Base-by-base conservation (phyloP, 2,888 invertebrate genomes). In the Ormyrus labotus region DNA sequence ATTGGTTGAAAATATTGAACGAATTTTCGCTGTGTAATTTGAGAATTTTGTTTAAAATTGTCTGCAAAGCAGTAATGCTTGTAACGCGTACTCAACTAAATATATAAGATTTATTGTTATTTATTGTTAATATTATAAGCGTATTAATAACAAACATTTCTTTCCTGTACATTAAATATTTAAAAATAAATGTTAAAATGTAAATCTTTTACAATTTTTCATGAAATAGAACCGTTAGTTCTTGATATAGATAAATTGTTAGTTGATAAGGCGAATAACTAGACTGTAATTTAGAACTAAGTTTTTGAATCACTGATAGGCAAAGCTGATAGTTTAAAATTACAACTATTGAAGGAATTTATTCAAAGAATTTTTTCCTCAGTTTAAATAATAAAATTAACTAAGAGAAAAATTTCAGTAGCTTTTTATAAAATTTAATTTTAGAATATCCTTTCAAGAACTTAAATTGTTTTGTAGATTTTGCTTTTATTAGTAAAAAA, bases 261-360 rank as follows among this genome's bases (percentile, higher is more conserved):
- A 9, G 13, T 9, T 13, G 63, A 72, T 72, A 72, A 13, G 51
- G 8, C 7, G 13, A 45, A 55, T 63, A 73, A 73, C 63, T 47
- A 55, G 63, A 63, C n/a, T 7, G 13, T 70, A n/a, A 63, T 72
- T 63, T 51, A 72, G 19, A 63, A 13, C n/a, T 61, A 19, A 47
- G 45, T 53, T 6, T 67, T 60, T 51, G 10, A 19, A 64, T 10
- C 5, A 45, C 9, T 11, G 47, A 73, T 73, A 64, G 13, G 48
- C 11, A 47, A 73, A 48, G 9, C 45, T 60, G 58, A 13, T 45
- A 53, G 3, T 60, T 68, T 61, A 60, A 10, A 67, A 19, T 51
- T 58, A 5, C 19, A 63, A 69, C 47, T 67, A 67, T 58, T 0
- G 58, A 51, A 34, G 5, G 58, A n/a, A 58, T 19, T 19, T 19